Base-by-base conservation (phyloP, 2,797 vertebrate genomes). In the Chromobotia macracanthus region DNA sequence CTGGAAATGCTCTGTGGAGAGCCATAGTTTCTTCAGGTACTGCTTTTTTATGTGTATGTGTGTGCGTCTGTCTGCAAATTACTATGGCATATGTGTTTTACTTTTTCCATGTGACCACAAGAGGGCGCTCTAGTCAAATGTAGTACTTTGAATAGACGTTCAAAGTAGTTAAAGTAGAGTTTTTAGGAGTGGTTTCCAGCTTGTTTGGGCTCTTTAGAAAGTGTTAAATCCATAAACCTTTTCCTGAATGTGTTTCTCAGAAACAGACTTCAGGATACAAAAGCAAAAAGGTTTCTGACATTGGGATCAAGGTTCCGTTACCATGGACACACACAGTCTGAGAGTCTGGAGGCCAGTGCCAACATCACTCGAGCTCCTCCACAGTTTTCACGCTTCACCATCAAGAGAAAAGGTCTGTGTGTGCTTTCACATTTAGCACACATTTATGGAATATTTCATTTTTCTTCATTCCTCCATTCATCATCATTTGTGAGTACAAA, bases 11-110 rank as follows among this genome's bases (percentile, higher is more conserved):
- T 97, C 96, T 75, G 96, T 98, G 41, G 98, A 99, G 51, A 94
- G 98, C 84, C 97, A 99, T 79, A 97, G 96, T 0, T 99, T 99
- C 92, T 99, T 98, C 92, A 97, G 97, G 98, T 99, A 21, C 11
- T 18, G 8, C 12, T 13, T 25, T 38, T 4, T 31, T 44, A 44
- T 44, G 4, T 58, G 5, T 41, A 5, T 44, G 31, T 44, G 15
- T 35, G 16, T 72, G 28, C 9, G 10, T 44, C 41, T 56, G 21
- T 21, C n/a, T 58, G 21, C 5, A 58, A 23, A 58, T 19, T 58
- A 23, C 19, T 13, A 55, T 19, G 3, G 1, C 9, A 4, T 41
- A 41, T 11, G 41, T 58, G 13, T 5, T 63, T 35, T 38, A 35
- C 18, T 19, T 38, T 55, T 16, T 58, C 13, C n/a, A 53, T 44